Evolutionary conservation across 2,113 vertebrate species (phyloP).

Genomic region (Capreolus pygargus): DNA sequence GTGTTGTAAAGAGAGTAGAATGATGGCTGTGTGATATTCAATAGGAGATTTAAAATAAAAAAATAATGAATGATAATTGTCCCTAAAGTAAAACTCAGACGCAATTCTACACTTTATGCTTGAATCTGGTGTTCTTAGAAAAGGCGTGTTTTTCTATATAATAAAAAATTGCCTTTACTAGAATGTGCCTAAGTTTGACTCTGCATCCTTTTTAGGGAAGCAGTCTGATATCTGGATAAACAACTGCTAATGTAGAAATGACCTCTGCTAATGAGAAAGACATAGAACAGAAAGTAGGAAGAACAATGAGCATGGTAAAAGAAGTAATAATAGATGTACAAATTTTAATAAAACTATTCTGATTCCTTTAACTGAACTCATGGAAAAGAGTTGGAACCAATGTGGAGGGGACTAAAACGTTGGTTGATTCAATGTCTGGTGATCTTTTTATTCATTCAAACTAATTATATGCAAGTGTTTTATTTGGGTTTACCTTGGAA

Average conservation of each 20-base stretch:
- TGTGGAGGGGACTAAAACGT: background rate
- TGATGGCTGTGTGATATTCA: background rate
- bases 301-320: background rate
- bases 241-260: background rate
- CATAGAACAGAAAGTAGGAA: background rate
- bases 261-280: background rate
- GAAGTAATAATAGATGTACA: background rate
- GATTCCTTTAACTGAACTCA: background rate
- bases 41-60: background rate
- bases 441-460: background rate
- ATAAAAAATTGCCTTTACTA: background rate
- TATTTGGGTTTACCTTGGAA: background rate
- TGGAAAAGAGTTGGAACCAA: background rate
- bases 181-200: background rate
- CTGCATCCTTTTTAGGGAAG: background rate
- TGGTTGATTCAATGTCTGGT: background rate
- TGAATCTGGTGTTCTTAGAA: background rate
- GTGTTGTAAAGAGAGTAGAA: slow-evolving; percentile 21
- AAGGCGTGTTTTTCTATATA: background rate
- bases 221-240: background rate
- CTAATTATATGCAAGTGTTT: background rate
- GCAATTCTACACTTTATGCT: background rate
- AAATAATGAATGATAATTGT: background rate
- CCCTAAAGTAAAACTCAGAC: background rate
- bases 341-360: background rate